A percentile compares a stretch with the other conserved stretches of the same genome.
Conservation (phyloP, 2,797 vertebrate species). For the Sebastes hopkinsi region DNA sequence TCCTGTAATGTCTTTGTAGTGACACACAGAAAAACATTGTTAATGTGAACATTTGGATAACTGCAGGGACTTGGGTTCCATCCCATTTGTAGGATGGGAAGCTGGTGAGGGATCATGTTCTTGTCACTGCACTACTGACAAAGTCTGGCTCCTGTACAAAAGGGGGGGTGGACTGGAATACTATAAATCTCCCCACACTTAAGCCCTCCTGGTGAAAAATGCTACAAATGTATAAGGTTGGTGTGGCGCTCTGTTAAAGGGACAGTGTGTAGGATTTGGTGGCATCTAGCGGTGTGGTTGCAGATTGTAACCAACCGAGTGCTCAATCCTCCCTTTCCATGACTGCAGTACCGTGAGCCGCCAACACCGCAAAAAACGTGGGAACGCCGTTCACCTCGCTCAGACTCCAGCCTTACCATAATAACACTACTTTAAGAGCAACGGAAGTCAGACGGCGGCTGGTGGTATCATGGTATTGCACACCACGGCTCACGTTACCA, state of each 20-base stretch:
- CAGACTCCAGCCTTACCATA: too few relatives aligned
- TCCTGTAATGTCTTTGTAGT: neutral
- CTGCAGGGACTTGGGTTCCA: neutral
- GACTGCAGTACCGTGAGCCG: too few relatives aligned
- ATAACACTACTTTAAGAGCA: too few relatives aligned
- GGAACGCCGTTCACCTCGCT: too few relatives aligned
- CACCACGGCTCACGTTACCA: too few relatives aligned
- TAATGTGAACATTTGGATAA: constrained; percentile 10
- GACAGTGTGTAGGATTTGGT: too few relatives aligned
- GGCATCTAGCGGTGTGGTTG: too few relatives aligned
- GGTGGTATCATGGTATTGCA: too few relatives aligned
- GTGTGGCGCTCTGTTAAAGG: neutral
- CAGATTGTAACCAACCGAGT: too few relatives aligned
- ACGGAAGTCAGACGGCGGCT: too few relatives aligned
- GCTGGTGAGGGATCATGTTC: neutral
- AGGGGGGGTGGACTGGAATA: neutral
- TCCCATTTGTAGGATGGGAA: neutral
- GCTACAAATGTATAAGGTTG: neutral
- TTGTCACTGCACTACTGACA: neutral
- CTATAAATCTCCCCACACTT: neutral
- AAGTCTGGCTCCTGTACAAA: neutral
- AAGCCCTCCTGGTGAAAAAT: neutral
- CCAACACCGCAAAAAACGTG: too few relatives aligned
- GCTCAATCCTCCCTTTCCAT: too few relatives aligned
- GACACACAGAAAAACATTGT: neutral